These are phyloP conservation scores for Clepsis dumicolana DNA, from an alignment of 2,888 invertebrate genomes.

Conservation along the genomic window DNA sequence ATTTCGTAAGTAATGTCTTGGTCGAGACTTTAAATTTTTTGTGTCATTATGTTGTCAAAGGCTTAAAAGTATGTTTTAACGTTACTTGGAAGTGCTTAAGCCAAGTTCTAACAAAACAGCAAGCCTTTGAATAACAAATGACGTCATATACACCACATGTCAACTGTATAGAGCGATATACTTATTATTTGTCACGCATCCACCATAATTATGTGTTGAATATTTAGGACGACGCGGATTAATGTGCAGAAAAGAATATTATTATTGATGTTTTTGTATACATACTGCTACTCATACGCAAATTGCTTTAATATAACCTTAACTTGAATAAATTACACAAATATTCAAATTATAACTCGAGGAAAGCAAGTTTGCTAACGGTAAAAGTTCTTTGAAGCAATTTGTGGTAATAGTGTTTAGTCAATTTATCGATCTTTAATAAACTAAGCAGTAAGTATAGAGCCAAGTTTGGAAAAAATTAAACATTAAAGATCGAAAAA, in stretches of 20 bases:
- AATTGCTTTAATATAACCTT: conserved; percentile 6
- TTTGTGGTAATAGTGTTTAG: conserved; percentile 30
- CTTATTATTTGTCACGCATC: conserved; percentile 43
- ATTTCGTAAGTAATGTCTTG: conserved; percentile 2
- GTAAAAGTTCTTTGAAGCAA: neutral
- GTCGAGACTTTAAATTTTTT: neutral
- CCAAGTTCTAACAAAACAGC: neutral
- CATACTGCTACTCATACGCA: conserved; percentile 8
- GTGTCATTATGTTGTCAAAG: conserved; percentile 14
- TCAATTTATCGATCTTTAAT: conserved; percentile 46
- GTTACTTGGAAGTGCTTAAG: neutral
- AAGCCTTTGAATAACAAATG: conserved; percentile 37
- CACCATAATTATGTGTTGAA: conserved; percentile 43
- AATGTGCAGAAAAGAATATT: conserved; percentile 52
- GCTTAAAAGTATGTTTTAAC: conserved; percentile 6
- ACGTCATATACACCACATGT: conserved; percentile 16
- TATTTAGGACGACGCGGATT: conserved; percentile 46
- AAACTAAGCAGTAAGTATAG: conserved; percentile 15
- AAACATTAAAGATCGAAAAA: conserved; percentile 17
- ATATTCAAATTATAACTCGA: neutral
- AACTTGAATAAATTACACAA: neutral
- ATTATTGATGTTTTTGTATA: conserved; percentile 30
- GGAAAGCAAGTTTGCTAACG: neutral
- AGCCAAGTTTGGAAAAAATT: conserved; percentile 10
- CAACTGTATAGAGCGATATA: conserved; percentile 51